Evolutionary conservation across 2,113 vertebrate species (phyloP).

Genomic region (Pteronura brasiliensis): DNA sequence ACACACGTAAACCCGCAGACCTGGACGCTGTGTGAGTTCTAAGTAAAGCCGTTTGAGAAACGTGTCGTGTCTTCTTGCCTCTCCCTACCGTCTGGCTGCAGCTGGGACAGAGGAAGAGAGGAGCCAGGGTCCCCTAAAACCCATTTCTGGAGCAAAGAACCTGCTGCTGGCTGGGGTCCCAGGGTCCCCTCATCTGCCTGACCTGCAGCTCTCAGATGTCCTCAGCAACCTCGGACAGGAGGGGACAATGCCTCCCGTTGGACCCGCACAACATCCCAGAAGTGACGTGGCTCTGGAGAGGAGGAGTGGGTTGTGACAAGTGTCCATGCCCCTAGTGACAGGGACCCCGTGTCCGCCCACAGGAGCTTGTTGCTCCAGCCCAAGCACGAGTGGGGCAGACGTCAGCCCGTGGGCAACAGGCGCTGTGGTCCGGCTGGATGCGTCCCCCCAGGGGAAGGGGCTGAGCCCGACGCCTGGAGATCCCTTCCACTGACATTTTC

Average conservation of each 20-base stretch:
- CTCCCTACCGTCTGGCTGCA: background rate
- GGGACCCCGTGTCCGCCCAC: background rate
- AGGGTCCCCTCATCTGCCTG: background rate
- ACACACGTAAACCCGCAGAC: background rate
- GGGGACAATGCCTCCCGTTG: background rate
- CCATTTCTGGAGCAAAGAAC: background rate
- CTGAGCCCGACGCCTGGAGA: background rate
- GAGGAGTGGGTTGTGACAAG: accelerated
- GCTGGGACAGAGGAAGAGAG: background rate
- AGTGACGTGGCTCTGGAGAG: background rate
- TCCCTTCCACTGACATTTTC: background rate
- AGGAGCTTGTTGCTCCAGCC: accelerated
- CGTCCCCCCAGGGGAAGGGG: background rate
- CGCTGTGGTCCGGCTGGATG: background rate
- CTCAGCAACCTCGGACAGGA: background rate
- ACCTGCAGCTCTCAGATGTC: background rate
- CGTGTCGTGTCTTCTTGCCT: too few species aligned
- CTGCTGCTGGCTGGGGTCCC: background rate
- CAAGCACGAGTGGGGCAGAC: accelerated
- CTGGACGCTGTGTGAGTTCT: accelerated
- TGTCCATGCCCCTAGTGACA: accelerated
- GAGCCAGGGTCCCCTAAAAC: background rate
- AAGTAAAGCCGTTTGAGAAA: background rate
- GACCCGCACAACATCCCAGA: accelerated
- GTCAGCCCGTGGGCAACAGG: background rate